Evolutionary conservation across 2,888 invertebrate genomes (phyloP), one percentile per base, ranked within the genome.

Genomic region (Norana najaformis): DNA sequence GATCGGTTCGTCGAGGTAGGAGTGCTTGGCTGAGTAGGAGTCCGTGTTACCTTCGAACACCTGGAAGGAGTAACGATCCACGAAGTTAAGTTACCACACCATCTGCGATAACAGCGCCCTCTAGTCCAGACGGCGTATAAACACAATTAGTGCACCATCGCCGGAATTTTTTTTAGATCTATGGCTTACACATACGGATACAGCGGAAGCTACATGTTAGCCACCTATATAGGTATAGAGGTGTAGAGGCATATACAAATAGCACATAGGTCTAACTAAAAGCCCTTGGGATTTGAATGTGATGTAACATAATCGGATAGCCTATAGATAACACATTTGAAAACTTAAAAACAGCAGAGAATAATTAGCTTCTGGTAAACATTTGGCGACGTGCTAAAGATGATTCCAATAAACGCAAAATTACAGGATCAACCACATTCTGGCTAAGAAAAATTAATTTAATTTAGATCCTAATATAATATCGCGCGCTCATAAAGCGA

Each of bases 21-120:
- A 94, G 91, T 95, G 95, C 89, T 95, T 95, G 83, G 95, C 94
- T 8, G 94, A 92, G 92, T 95, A 95, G 0, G 95, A 94, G 92
- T 96, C 95, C 18, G 93, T 94, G 93, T 95, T 96, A 8, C 95
- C 96, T 90, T 95, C 94, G 92, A 95, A 95, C 35, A 95, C 93
- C 95, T 95, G 93, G 69, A 69, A 69, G 69, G n/a, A 11, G n/a
- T 69, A 69, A 69, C 69, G 69, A 69, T 95, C 95, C 69, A 69
- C 69, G 69, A n/a, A 69, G 69, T 69, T 69, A 69, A n/a, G n/a
- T n/a, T n/a, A n/a, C 23, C n/a, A 69, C 69, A n/a, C 69, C 69
- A 69, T 69, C 69, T 69, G 69, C 69, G 69, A 69, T 69, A 69
- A 69, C n/a, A 69, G 69, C 30, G 69, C 69, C 30, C 30, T 69